These are phyloP conservation scores for Polypterus bichir DNA, from an alignment of 2,113 vertebrate genomes.

Conservation along the genomic window DNA sequence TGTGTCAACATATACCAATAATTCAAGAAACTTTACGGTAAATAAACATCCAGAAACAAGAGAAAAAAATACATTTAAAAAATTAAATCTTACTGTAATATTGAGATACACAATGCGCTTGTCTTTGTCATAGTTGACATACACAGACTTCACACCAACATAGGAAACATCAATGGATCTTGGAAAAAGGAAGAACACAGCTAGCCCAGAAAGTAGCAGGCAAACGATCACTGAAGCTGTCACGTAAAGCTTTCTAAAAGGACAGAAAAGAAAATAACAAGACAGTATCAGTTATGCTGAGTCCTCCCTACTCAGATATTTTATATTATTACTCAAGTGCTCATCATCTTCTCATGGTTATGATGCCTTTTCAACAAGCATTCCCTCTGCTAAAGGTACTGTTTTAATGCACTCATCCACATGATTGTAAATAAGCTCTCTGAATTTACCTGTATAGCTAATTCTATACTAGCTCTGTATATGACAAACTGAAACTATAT, in stretches of 20 bases:
- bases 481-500: too few relatives aligned
- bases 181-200: conserved; percentile 92
- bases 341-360: too few relatives aligned
- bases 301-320: too few relatives aligned
- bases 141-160: conserved; percentile 83
- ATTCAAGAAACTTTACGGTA: not conserved
- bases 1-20: not conserved
- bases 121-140: conserved; percentile 65
- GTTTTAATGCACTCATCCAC: too few relatives aligned
- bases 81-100: conserved; percentile 66
- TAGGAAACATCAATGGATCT: conserved; percentile 87
- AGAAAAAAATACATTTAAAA: not conserved
- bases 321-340: too few relatives aligned
- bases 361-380: too few relatives aligned
- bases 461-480: too few relatives aligned
- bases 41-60: not conserved
- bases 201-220: conserved; percentile 79
- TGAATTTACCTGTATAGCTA: too few relatives aligned
- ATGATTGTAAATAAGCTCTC: too few relatives aligned
- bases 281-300: not conserved
- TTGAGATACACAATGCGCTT: conserved; percentile 81
- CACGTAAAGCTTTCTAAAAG: conserved; percentile 82
- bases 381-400: too few relatives aligned
- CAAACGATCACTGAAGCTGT: conserved; percentile 78
- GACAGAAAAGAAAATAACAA: conserved; percentile 1